Evolutionary conservation across 2,888 invertebrate genomes (phyloP).

Genomic region (Scelioninae gen. 1): DNA sequence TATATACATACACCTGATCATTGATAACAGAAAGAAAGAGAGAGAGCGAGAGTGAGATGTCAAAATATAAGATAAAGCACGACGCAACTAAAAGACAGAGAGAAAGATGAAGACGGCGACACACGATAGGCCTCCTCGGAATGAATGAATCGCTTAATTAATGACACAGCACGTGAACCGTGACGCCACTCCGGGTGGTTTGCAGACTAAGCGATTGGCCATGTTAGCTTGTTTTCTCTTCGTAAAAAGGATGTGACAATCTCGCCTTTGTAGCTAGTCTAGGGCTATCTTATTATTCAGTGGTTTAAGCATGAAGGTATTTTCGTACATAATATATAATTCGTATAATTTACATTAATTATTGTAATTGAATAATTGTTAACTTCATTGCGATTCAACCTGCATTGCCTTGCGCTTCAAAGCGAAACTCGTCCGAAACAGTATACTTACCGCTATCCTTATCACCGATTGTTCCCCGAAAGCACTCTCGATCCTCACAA

Average conservation of each 20-base stretch:
- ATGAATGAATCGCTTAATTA: conserved; percentile 68
- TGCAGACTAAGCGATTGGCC: conserved; percentile 78
- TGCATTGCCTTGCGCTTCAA: conserved; percentile 69
- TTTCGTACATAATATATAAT: conserved; percentile 81
- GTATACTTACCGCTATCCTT: conserved; percentile 59
- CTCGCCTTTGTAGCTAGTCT: conserved; percentile 83
- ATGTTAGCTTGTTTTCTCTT: conserved; percentile 76
- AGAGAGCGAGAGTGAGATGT: conserved; percentile 51
- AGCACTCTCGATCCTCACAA: conserved; percentile 50
- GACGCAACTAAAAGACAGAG: conserved; percentile 37
- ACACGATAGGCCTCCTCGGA: conserved; percentile 55
- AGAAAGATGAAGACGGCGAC: conserved; percentile 44
- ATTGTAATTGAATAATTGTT: conserved; percentile 81
- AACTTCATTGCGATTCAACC: conserved; percentile 79
- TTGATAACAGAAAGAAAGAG: conserved; percentile 46
- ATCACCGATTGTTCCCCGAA: conserved; percentile 47
- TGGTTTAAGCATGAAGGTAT: conserved; percentile 84
- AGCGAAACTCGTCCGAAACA: conserved; percentile 50
- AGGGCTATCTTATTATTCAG: conserved; percentile 82
- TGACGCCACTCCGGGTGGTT: conserved; percentile 74
- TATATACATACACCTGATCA: conserved; percentile 6
- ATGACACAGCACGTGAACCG: conserved; percentile 68
- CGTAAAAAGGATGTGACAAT: conserved; percentile 73
- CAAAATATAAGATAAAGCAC: conserved; percentile 40
- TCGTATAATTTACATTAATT: conserved; percentile 82